Evolutionary conservation across 2,888 invertebrate species (phyloP), one percentile per base, ranked within the genome.

Genomic region (Tetheella fluctuosa): DNA sequence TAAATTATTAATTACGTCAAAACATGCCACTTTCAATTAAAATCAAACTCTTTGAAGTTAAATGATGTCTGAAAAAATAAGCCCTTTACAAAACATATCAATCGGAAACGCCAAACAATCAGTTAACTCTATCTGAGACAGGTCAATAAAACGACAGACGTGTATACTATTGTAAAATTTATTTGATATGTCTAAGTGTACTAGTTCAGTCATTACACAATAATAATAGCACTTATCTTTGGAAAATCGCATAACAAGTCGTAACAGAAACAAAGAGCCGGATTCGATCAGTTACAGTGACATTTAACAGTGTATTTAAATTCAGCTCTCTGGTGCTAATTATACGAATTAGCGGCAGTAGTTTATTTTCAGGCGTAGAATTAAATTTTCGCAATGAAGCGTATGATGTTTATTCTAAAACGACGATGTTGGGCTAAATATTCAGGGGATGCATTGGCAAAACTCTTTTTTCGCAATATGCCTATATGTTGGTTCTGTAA

Each of bases 261-360:
- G 64, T 64, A 62, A 65, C 62, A 68, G 70, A 76, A 73, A 80
- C 79, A 80, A 80, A 74, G 80, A 80, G 73, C 80, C 79, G 80
- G 79, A 79, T 74, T 76, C 68, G 70, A 80, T 76, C 69, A 70
- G 64, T 74, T 70, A 68, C 73, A 74, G 69, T 74, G 73, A 78
- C 74, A 74, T 77, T 73, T 73, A 76, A 69, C 71, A 71, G 67
- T 65, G 70, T 73, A 71, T 72, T 75, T 65, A 71, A 65, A 60
- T 54, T 56, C 67, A 34, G 34, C n/a, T n/a, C 12, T 34, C 37
- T 30, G 37, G 37, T 15, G 39, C 39, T 20, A 48, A 20, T 10
- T 10, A 48, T 10, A 48, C 48, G 20, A 48, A 10, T n/a, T 48
- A 48, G 48, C 48, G 48, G 10, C 48, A 20, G 48, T 48, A 20